phyloP scores from a whole-genome alignment of 2,888 invertebrate genomes.

The Notodonta dromedarius region DNA sequence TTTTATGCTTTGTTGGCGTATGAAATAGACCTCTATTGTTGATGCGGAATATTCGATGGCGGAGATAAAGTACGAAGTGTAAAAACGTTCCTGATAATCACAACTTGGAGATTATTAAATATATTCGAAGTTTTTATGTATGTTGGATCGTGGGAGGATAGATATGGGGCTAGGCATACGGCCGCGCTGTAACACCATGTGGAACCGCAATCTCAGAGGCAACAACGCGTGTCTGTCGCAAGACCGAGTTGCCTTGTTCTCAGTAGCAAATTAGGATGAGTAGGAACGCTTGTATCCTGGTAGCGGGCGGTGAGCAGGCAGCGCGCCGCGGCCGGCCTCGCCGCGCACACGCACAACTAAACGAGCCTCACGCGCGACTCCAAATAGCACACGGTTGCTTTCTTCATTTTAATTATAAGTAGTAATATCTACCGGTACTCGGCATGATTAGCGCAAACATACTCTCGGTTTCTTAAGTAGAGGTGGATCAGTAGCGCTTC shows the following conservation, averaged over 20 bases:
- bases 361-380: constrained; percentile 71
- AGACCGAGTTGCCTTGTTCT: constrained; percentile 9
- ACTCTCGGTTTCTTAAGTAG: constrained; percentile 81
- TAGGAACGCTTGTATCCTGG: constrained; percentile 5
- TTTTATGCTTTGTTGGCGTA: constrained; percentile 84
- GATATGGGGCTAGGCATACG: constrained; percentile 46
- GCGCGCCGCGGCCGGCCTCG: constrained; percentile 17
- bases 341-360: constrained; percentile 64
- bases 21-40: constrained; percentile 77
- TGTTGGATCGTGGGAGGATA: constrained; percentile 62
- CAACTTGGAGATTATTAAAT: constrained; percentile 65
- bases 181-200: constrained; percentile 35
- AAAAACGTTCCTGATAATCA: constrained; percentile 71
- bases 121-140: constrained; percentile 71
- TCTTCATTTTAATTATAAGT: constrained; percentile 80
- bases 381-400: constrained; percentile 76
- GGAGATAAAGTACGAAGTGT: constrained; percentile 59
- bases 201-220: constrained; percentile 10
- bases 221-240: constrained; percentile 2
- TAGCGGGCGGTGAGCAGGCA: constrained; percentile 9
- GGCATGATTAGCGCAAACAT: constrained; percentile 72
- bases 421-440: constrained; percentile 75
- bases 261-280: constrained; percentile 3
- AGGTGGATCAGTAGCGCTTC: constrained; percentile 81
- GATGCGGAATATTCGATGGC: constrained; percentile 69